Evolutionary conservation across 2,797 vertebrate species (phyloP), one percentile per base, ranked within the genome.

Genomic region (Anabacerthia variegaticeps): DNA sequence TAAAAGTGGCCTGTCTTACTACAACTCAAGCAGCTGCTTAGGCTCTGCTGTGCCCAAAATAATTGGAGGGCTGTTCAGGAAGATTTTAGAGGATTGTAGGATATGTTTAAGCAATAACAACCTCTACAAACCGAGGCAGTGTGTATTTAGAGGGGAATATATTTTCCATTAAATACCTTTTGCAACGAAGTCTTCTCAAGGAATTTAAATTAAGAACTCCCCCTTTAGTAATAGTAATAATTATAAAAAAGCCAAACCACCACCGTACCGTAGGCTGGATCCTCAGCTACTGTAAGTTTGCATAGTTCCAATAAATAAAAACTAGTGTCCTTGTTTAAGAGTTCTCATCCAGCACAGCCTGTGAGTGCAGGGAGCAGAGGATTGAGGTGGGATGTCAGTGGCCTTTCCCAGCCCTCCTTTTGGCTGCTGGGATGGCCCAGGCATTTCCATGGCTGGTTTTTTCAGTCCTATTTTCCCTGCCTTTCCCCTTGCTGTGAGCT

Each of bases 21-120:
- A 6, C 37, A 84, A 52, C 49, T 91, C 63, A 51, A 51, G 61
- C 90, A 94, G 81, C 92, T 89, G 94, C 94, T 82, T 65, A 48
- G 86, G 32, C 77, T 65, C 54, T 17, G 11, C 59, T 7, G 26
- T 61, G 87, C 93, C 77, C 75, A 44, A 32, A 79, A 63, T 92
- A 69, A 68, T 69, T 75, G 58, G 58, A 81, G 46, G 67, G 77
- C 83, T 80, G 58, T 73, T 87, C 52, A 43, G 13, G 80, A 82
- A 74, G 85, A 17, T 61, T 86, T 91, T 21, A 46, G 82, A 44
- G 43, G 85, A 10, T 39, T 34, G 67, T 65, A 15, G 81, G 43
- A 62, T 41, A 10, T 86, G 61, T 62, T 89, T 79, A 5, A 93
- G 73, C 48, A 86, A 46, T 44, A 86, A 59, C 54, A 78, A 67